Percentiles rank a stretch among this genome's conserved stretches.
Evolutionary conservation across 1,140 invertebrate genomes (phyloP).

Genomic region (Diorhabda sublineata): DNA sequence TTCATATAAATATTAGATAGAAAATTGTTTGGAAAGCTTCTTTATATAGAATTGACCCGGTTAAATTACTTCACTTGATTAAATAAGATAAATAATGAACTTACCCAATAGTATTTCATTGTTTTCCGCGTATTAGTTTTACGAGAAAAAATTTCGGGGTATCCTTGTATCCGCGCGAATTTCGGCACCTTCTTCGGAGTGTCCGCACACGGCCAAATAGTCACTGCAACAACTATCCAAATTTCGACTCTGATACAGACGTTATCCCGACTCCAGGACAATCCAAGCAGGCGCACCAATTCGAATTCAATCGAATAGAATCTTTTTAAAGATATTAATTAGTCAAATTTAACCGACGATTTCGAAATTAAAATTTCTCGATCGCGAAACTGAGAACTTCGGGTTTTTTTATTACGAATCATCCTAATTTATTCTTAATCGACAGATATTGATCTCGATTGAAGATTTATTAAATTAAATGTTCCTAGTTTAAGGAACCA

Average conservation of each 20-base stretch:
- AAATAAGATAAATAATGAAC: too few species aligned
- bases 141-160: too few species aligned
- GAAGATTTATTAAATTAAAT: too few species aligned
- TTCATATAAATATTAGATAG: too few species aligned
- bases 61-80: too few species aligned
- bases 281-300: slow-evolving; percentile 3
- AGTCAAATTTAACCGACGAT: slow-evolving; percentile 6
- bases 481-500: too few species aligned
- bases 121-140: too few species aligned
- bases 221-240: slow-evolving; percentile 22
- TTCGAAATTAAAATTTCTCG: slow-evolving; percentile 8
- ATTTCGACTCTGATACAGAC: slow-evolving; percentile 16
- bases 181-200: not conserved
- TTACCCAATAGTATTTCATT: too few species aligned
- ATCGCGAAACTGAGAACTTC: not conserved
- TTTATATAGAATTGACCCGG: too few species aligned
- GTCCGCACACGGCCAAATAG: slow-evolving; percentile 21
- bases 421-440: not conserved
- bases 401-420: not conserved
- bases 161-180: not conserved
- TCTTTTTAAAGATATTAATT: slow-evolving; percentile 8
- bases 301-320: not conserved
- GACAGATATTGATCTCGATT: not conserved
- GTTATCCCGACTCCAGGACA: slow-evolving; percentile 5
- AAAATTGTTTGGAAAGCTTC: too few species aligned